Conservation (phyloP, 2,113 vertebrate species). For the Tachuris rubrigastra region DNA sequence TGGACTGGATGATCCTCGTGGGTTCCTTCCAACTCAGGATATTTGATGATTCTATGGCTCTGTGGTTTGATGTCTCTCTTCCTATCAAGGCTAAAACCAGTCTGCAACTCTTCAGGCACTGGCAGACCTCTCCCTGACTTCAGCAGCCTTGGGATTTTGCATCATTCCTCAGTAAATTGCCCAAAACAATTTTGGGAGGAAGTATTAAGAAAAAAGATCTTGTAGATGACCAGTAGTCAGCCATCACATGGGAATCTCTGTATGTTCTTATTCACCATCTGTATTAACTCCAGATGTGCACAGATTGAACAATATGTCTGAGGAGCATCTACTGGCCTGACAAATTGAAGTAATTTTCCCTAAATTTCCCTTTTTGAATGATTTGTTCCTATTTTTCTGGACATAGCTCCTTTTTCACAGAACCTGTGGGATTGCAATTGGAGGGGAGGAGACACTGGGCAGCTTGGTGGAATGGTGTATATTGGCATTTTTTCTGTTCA, state of each 20-base stretch:
- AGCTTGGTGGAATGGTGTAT: background rate
- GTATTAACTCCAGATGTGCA: background rate
- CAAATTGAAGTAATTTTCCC: background rate
- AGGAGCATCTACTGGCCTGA: background rate
- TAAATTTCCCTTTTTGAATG: background rate
- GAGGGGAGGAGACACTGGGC: rapidly evolving
- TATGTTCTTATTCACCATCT: background rate
- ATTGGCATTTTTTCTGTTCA: background rate
- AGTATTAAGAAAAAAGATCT: background rate
- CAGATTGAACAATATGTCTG: background rate
- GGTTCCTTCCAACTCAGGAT: background rate
- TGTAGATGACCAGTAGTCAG: background rate
- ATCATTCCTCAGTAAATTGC: background rate
- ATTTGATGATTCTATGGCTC: background rate
- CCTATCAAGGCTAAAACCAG: background rate
- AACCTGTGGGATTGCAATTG: background rate
- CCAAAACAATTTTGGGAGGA: background rate
- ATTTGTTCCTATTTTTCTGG: background rate
- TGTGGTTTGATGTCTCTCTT: background rate
- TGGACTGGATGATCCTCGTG: background rate
- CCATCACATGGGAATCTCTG: background rate
- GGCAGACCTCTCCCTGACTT: background rate
- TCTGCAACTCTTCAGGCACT: background rate
- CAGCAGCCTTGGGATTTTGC: background rate
- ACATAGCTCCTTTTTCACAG: background rate